Base-by-base conservation (phyloP, 2,797 vertebrate genomes). In the Pterois miles region DNA sequence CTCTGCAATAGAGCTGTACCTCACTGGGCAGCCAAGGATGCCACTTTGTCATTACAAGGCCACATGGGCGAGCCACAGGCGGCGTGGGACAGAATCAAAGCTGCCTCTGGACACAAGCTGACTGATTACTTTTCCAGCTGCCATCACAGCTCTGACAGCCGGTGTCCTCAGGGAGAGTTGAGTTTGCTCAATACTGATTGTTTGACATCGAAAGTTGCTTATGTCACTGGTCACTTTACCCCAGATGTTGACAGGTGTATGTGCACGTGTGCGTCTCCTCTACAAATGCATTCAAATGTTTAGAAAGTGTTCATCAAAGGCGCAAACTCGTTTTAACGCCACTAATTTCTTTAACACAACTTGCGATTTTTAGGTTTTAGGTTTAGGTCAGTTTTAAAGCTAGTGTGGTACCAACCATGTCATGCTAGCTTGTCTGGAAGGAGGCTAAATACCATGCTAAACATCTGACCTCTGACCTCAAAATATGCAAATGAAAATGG, bases 31-130 rank as follows among this genome's bases (percentile, higher is more conserved):
- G 88, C 90, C 87, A 88, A 92, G 91, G 94, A 90, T 90, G 82
- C 86, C 81, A 86, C 90, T 94, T 83, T 90, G 90, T 94, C 93
- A 93, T 84, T 81, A 78, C 93, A 94, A 95, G 93, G 92, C 92
- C 92, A 87, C 81, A 74, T 34, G 73, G 70, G 75, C 63, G 27
- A 71, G 75, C 74, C 76, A 38, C 71, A 34, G 80, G 70, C 78
- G 54, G 83, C 6, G 6, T 62, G 73, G 81, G 83, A 88, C 72
- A 83, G 84, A 89, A 80, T 91, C 88, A 91, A 80, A 81, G 76
- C 80, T 73, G 78, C 82, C 74, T 80, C 69, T 33, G 79, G 88
- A 88, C 87, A 74, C 43, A 71, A 54, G 71, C 84, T 90, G 90
- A 91, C 87, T 86, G 93, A 91, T 94, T 84, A 89, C 86, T 86